Base-by-base conservation (phyloP, 2,888 invertebrate genomes). In the Polyommatus iphigenia region DNA sequence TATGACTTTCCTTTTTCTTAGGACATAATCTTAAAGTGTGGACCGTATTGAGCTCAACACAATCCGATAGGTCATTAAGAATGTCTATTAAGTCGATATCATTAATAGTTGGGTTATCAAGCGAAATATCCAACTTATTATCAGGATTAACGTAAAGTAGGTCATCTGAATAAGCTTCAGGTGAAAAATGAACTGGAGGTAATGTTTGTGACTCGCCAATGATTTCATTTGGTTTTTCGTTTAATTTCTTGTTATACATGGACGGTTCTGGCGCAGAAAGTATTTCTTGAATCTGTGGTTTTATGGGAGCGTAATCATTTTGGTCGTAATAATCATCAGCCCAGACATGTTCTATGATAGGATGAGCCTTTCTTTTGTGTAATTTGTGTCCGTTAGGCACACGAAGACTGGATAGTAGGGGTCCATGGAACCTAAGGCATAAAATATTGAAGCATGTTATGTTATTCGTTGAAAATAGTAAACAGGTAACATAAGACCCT, bases 11-110 rank as follows among this genome's bases (percentile, higher is more conserved):
- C 18, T 79, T 79, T 77, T 83, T 67, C 10, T 2, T 32, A 4
- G 29, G 29, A 77, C 76, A 79, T 77, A 81, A 80, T 79, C 84
- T 84, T 29, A 82, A 83, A 80, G 83, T 81, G 62, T 85, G 80
- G 50, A 84, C 79, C 62, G 85, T 80, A 77, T 86, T 82, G 20
- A 86, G 81, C 77, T 86, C 82, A 54, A 85, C 81, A 73, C 87
- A 87, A 78, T 85, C 84, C 10, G 81, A 80, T 62, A 85, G 78
- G 24, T 78, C 71, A 15, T 76, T 76, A 3, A 76, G 67, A 29
- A 76, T 57, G 24, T 76, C n/a, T 15, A 78, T 71, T 20, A 76
- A 36, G 71, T 54, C 67, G 46, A 50, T 20, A 15, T 29, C 29
- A 50, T 77, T 5, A 13, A 24, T n/a, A 15, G 15, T 20, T 36